phyloP scores from a whole-genome alignment of 2,113 vertebrate species.

The Podilymbus podiceps region DNA sequence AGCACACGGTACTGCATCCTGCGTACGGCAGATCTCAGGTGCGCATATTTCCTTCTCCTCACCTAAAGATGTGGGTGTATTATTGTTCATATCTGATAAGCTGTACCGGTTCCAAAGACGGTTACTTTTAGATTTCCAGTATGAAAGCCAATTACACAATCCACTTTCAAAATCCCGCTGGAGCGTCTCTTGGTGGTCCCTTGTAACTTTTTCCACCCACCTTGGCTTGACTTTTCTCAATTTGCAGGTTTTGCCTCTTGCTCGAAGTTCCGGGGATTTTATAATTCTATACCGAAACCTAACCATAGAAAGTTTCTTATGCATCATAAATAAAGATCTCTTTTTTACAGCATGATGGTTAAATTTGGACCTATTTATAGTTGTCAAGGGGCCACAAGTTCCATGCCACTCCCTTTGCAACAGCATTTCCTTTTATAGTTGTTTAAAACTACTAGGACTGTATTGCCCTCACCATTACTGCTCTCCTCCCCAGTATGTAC shows the following conservation, averaged over 20 bases:
- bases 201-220: slow-evolving; percentile 70
- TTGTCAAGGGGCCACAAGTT: slow-evolving; percentile 60
- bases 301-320: slow-evolving; percentile 80
- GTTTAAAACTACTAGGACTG: slow-evolving; percentile 61
- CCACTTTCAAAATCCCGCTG: slow-evolving; percentile 42
- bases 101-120: slow-evolving; percentile 36
- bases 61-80: slow-evolving; percentile 22
- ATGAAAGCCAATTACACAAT: slow-evolving; percentile 50
- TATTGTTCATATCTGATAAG: slow-evolving; percentile 78
- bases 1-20: slow-evolving; percentile 3
- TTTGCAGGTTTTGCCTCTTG: slow-evolving; percentile 73
- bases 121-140: slow-evolving; percentile 58
- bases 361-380: slow-evolving; percentile 69
- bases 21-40: slow-evolving; percentile 20
- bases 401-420: slow-evolving; percentile 65
- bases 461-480: slow-evolving; percentile 44
- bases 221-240: slow-evolving; percentile 69
- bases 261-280: slow-evolving; percentile 72
- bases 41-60: slow-evolving; percentile 41
- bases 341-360: slow-evolving; percentile 73
- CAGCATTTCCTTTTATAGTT: slow-evolving; percentile 70
- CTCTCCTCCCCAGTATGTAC: not conserved
- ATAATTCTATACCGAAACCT: slow-evolving; percentile 75
- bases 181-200: slow-evolving; percentile 64
- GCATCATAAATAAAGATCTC: slow-evolving; percentile 80